A percentile compares a stretch with the other conserved stretches of the same genome.
These are phyloP conservation scores for Eulithis testata DNA, from an alignment of 2,888 invertebrate species.

Conservation along the genomic window DNA sequence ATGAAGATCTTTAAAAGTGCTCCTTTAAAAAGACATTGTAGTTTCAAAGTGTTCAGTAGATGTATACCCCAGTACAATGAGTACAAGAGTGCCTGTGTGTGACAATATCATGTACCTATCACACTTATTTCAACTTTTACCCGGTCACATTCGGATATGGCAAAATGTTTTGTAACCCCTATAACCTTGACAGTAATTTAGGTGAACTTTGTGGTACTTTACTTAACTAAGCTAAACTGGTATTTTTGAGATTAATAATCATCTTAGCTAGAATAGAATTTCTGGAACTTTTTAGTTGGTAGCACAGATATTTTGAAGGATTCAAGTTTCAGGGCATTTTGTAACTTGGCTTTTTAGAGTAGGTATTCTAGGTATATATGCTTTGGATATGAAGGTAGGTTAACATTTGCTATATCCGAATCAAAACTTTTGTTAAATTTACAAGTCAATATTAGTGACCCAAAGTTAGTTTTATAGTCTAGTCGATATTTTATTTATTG, in stretches of 20 bases:
- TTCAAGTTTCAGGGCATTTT: slow-evolving; percentile 5
- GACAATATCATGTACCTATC: slow-evolving; percentile 69
- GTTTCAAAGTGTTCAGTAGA: slow-evolving; percentile 75
- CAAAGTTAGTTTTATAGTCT: slow-evolving; percentile 30
- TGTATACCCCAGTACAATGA: slow-evolving; percentile 69
- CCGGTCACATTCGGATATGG: slow-evolving; percentile 37
- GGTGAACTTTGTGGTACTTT: slow-evolving; percentile 7
- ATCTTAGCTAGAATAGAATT: slow-evolving; percentile 21
- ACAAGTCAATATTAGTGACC: slow-evolving; percentile 13
- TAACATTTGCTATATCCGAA: slow-evolving; percentile 29
- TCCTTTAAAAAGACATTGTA: slow-evolving; percentile 62
- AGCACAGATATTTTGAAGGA: slow-evolving; percentile 5
- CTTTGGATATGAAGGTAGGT: slow-evolving; percentile 14
- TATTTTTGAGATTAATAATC: slow-evolving; percentile 18
- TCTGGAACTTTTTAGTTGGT: slow-evolving; percentile 6
- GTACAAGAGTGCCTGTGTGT: slow-evolving; percentile 73
- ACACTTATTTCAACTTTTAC: slow-evolving; percentile 53
- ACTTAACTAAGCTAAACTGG: slow-evolving; percentile 10
- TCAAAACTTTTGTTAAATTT: slow-evolving; percentile 3
- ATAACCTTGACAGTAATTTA: slow-evolving; percentile 2
- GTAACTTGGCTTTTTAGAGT: slow-evolving; percentile 25
- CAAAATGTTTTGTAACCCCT: slow-evolving; percentile 28
- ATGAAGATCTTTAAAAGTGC: slow-evolving; percentile 73
- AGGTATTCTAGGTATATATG: slow-evolving; percentile 3
- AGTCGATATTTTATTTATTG: slow-evolving; percentile 33